Conservation (phyloP, 2,888 invertebrate species). For the Aplocera efformata region DNA sequence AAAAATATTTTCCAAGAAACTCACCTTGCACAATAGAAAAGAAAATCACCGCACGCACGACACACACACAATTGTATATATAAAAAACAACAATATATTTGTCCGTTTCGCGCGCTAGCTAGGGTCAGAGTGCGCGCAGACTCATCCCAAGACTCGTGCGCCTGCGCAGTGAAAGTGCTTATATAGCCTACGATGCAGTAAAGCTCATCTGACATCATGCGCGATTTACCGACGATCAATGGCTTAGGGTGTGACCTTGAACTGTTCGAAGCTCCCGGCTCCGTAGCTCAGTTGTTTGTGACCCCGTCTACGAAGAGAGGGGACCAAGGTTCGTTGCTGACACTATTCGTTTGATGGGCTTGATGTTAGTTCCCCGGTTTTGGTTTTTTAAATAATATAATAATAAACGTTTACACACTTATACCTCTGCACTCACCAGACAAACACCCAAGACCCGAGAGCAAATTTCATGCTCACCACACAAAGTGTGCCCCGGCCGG, state of each 20-base stretch:
- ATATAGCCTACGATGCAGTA: slow-evolving; percentile 69
- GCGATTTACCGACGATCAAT: slow-evolving; percentile 40
- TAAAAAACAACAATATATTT: slow-evolving; percentile 20
- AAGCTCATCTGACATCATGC: slow-evolving; percentile 52
- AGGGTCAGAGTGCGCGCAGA: slow-evolving; percentile 71
- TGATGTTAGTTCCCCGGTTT: no score
- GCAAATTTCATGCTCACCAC: no score
- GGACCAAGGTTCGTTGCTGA: no score
- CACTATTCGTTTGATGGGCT: no score
- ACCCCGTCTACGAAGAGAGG: background rate
- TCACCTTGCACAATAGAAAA: slow-evolving; percentile 59
- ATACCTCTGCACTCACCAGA: no score
- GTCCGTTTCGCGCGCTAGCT: slow-evolving; percentile 43
- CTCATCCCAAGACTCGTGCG: slow-evolving; percentile 68
- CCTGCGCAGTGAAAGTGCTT: slow-evolving; percentile 69
- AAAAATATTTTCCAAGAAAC: slow-evolving; percentile 32
- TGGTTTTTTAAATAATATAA: no score
- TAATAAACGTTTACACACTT: no score
- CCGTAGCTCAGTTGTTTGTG: no score
- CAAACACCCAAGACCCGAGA: no score
- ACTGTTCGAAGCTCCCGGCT: slow-evolving; percentile 9
- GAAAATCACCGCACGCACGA: slow-evolving; percentile 57
- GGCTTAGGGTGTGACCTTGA: slow-evolving; percentile 28
- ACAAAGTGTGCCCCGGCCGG: no score
- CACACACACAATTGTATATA: slow-evolving; percentile 52